Percentiles rank a stretch among this genome's conserved stretches.
Evolutionary conservation across 2,797 vertebrate species (phyloP).

Genomic region (Tadarida brasiliensis): DNA sequence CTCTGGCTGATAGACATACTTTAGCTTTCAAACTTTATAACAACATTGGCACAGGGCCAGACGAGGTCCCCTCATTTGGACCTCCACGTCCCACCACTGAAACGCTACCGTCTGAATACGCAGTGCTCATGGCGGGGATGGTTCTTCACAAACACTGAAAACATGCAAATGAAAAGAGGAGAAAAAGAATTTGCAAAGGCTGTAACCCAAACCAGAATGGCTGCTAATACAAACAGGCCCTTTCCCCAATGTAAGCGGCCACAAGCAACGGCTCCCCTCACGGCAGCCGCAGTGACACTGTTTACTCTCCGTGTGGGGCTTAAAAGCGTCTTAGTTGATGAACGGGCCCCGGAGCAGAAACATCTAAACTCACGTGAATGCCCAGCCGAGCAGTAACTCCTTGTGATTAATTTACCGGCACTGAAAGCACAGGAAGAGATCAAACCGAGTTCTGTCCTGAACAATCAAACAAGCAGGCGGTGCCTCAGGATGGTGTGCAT

Average conservation of each 20-base stretch:
- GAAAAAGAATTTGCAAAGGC: neutral
- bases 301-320: conserved; percentile 83
- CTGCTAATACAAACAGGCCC: conserved; percentile 81
- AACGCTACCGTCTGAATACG: neutral
- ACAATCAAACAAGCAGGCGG: conserved; percentile 77
- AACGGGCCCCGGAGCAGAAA: conserved; percentile 84
- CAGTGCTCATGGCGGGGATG: neutral
- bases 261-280: conserved; percentile 82
- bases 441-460: conserved; percentile 79
- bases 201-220: conserved; percentile 70
- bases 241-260: conserved; percentile 75
- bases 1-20: neutral
- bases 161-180: conserved; percentile 24
- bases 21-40: neutral
- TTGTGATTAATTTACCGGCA: conserved; percentile 86
- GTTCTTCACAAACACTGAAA: conserved; percentile 49
- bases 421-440: conserved; percentile 83
- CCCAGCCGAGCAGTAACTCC: conserved; percentile 84
- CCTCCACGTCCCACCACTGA: neutral
- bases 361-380: conserved; percentile 84
- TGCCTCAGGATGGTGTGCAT: conserved; percentile 69
- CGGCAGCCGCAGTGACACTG: conserved; percentile 75
- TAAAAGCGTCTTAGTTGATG: conserved; percentile 85
- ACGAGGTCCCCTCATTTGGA: neutral
- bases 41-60: neutral